phyloP scores from a whole-genome alignment of 1,140 invertebrate species.

The Nasonia vitripennis region DNA sequence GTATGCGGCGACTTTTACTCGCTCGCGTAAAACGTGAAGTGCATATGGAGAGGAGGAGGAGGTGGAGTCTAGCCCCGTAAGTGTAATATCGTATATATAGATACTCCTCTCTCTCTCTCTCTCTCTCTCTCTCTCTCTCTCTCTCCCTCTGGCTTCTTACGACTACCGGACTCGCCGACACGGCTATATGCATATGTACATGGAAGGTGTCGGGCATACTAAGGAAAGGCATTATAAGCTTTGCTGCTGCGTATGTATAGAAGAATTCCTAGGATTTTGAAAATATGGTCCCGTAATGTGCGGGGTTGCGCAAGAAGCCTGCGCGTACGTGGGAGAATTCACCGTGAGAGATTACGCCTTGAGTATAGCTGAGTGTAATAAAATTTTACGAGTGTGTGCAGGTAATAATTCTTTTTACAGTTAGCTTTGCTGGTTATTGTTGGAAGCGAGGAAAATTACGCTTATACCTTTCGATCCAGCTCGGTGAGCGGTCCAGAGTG shows the following conservation, averaged over 20 bases:
- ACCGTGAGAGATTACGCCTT: neutral
- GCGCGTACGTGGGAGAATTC: neutral
- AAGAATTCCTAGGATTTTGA: neutral
- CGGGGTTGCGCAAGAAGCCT: neutral
- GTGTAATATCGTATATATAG: neutral
- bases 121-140: neutral
- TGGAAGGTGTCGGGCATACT: neutral
- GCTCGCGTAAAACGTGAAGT: conserved; percentile 35
- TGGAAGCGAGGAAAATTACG: too few species aligned
- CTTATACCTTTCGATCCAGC: conserved; percentile 70
- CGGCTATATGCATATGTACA: neutral
- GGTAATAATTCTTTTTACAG: neutral
- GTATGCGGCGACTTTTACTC: conserved; percentile 26
- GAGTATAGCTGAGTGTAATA: neutral
- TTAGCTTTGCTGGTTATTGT: neutral
- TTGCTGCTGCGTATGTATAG: neutral
- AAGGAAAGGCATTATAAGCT: neutral
- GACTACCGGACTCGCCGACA: neutral
- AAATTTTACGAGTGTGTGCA: neutral
- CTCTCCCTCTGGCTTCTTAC: neutral
- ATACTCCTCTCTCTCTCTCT: neutral
- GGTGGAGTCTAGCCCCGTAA: neutral
- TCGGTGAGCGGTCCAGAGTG: conserved; percentile 71
- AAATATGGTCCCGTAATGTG: neutral
- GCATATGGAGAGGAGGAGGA: neutral